A percentile compares a stretch with the other conserved stretches of the same genome.
Evolutionary conservation across 2,113 vertebrate species (phyloP).

Genomic region (Lutjanus erythropterus): DNA sequence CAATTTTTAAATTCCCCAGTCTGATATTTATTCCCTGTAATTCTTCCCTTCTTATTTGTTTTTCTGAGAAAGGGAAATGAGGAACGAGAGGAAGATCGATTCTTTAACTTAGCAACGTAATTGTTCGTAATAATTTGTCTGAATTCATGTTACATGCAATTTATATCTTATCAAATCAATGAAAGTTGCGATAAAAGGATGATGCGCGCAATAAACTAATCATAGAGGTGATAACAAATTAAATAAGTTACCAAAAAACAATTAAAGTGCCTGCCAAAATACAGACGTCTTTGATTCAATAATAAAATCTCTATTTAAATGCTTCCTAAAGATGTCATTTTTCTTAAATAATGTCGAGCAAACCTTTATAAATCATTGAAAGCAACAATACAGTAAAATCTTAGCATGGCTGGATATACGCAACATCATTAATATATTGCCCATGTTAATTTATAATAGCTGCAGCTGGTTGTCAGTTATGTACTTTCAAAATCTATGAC

Average conservation of each 20-base stretch:
- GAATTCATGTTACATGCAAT: conserved; percentile 9
- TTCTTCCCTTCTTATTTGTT: conserved; percentile 69
- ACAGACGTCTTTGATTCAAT: neutral
- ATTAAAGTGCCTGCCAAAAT: neutral
- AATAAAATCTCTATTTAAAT: conserved; percentile 19
- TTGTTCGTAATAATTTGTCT: conserved; percentile 1
- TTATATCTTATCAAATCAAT: neutral
- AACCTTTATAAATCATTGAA: conserved; percentile 30
- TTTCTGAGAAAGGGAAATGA: conserved; percentile 65
- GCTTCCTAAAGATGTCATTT: conserved; percentile 9
- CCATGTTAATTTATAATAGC: conserved; percentile 53
- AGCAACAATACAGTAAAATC: conserved; percentile 21
- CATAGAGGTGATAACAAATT: conserved; percentile 15
- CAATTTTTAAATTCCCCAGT: conserved; percentile 92
- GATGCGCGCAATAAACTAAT: conserved; percentile 20
- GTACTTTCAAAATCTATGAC: conserved; percentile 7
- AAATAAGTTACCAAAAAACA: conserved; percentile 28
- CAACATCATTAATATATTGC: conserved; percentile 46
- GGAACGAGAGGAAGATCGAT: conserved; percentile 29
- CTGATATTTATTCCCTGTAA: conserved; percentile 85
- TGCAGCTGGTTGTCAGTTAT: conserved; percentile 19
- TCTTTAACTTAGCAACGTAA: conserved; percentile 11
- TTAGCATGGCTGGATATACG: conserved; percentile 32
- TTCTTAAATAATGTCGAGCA: neutral
- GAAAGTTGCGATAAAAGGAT: conserved; percentile 29